A percentile compares a stretch with the other conserved stretches of the same genome.
These are phyloP conservation scores for Drosophila leonis DNA, from an alignment of 2,888 invertebrate genomes.

Conservation along the genomic window DNA sequence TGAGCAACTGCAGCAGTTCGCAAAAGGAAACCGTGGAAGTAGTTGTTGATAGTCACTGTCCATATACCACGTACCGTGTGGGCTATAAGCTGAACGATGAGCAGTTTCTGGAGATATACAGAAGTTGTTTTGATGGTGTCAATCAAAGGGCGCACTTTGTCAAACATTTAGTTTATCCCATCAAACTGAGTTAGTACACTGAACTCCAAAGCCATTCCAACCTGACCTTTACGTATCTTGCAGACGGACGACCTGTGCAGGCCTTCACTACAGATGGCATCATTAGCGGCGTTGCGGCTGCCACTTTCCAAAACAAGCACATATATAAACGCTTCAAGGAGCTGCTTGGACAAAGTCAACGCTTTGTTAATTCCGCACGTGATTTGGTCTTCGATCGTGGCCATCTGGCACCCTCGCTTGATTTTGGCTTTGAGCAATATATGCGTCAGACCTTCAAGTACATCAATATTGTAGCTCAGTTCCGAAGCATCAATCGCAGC, in stretches of 20 bases:
- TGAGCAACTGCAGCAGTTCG: conserved; percentile 7
- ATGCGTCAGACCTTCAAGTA: conserved; percentile 86
- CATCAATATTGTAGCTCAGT: conserved; percentile 86
- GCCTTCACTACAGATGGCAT: conserved; percentile 43
- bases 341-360: conserved; percentile 38
- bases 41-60: conserved; percentile 28
- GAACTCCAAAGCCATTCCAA: too few relatives aligned
- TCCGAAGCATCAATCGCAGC: conserved; percentile 86
- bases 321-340: conserved; percentile 47
- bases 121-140: conserved; percentile 47
- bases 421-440: conserved; percentile 85
- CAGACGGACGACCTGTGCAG: conserved; percentile 25
- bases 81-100: conserved; percentile 34
- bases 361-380: not conserved
- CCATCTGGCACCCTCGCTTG: conserved; percentile 86
- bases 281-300: conserved; percentile 28
- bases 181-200: conserved; percentile 38
- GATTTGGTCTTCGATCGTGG: conserved; percentile 83
- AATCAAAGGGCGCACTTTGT: conserved; percentile 33
- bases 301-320: conserved; percentile 36
- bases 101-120: conserved; percentile 58
- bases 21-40: conserved; percentile 7
- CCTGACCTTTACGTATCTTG: not conserved
- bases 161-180: conserved; percentile 31
- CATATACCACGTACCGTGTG: conserved; percentile 35